Base-by-base conservation (phyloP, 2,888 invertebrate species). In the Calameuta pallipes region DNA sequence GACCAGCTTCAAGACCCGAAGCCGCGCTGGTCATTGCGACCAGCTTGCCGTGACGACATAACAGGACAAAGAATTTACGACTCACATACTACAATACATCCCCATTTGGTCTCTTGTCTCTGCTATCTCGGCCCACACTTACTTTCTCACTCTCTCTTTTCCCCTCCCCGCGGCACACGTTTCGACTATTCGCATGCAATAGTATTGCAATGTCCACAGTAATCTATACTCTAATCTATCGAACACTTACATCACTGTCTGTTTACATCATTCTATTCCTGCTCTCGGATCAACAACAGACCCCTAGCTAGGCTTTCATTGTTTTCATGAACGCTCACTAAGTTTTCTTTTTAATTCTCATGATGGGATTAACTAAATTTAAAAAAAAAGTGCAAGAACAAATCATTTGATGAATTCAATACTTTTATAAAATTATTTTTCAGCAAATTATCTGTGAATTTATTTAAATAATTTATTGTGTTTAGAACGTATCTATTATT, bases 21-120 rank as follows among this genome's bases (percentile, higher is more conserved):
- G 74, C 56, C 23, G 23, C 23, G 23, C 13, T 37, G 37, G 56
- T 76, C 79, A 74, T 74, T 79, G 79, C 83, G 79, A 82, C 82
- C 81, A 79, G 79, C 79, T 80, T 82, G 84, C 86, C 85, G 87
- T 87, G 87, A 89, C 89, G 87, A 89, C 84, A 86, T 89, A 90
- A 90, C 89, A 87, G 90, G 86, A 90, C 89, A 90, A 90, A 89
- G 89, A 88, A 85, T 89, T 89, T 87, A 87, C 87, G 88, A 86
- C 85, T 89, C 85, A 89, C 87, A 88, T 88, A 88, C 87, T n/a
- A n/a, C n/a, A 87, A 85, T 85, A 85, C 83, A 81, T 80, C 76
- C 76, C 23, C 56, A 56, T 56, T 56, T 56, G 23, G 56, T 9
- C 56, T 56, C 56, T 56, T 56, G 23, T 56, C 56, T 56, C 56